Percentiles rank a stretch among this genome's conserved stretches.
Evolutionary conservation across 2,888 invertebrate genomes (phyloP).

Genomic region (Agrilus cyanescens): DNA sequence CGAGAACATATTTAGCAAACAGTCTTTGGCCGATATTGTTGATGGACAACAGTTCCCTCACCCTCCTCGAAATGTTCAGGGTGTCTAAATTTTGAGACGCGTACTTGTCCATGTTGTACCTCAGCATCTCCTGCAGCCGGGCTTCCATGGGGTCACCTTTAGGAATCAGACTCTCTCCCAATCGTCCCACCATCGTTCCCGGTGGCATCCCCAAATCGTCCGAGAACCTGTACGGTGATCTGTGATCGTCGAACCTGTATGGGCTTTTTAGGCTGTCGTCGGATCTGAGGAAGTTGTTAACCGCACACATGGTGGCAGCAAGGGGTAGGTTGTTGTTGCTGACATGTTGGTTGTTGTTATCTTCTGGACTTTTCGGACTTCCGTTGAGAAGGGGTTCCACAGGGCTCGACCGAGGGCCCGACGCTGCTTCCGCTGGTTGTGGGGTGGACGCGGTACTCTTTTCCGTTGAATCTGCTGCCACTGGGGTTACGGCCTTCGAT

Average conservation of each 20-base stretch:
- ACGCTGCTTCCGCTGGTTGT: slow-evolving; percentile 34
- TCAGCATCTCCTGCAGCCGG: slow-evolving; percentile 80
- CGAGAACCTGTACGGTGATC: slow-evolving; percentile 70
- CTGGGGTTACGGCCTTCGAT: slow-evolving; percentile 36
- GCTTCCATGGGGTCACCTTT: slow-evolving; percentile 93
- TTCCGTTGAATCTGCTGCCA: slow-evolving; percentile 31
- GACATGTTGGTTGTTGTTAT: slow-evolving; percentile 39
- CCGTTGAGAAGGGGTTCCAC: slow-evolving; percentile 29
- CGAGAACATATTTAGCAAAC: slow-evolving; percentile 97
- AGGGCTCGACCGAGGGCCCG: slow-evolving; percentile 25
- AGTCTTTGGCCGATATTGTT: slow-evolving; percentile 98
- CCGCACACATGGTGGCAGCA: slow-evolving; percentile 37
- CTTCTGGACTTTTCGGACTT: slow-evolving; percentile 43
- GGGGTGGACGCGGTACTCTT: slow-evolving; percentile 39
- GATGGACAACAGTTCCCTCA: slow-evolving; percentile 85
- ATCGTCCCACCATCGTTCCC: slow-evolving; percentile 69
- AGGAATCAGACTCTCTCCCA: slow-evolving; percentile 83
- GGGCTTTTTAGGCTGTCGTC: slow-evolving; percentile 48
- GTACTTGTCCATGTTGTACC: slow-evolving; percentile 93
- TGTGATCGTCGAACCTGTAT: slow-evolving; percentile 72
- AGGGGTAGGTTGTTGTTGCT: slow-evolving; percentile 42
- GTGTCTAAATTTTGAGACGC: slow-evolving; percentile 90
- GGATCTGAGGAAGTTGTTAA: slow-evolving; percentile 31
- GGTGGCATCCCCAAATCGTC: slow-evolving; percentile 70
- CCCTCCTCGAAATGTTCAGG: slow-evolving; percentile 84